Evolutionary conservation across 1,140 invertebrate species (phyloP).

Genomic region (fruit fly (Drosophila melanogaster)): DNA sequence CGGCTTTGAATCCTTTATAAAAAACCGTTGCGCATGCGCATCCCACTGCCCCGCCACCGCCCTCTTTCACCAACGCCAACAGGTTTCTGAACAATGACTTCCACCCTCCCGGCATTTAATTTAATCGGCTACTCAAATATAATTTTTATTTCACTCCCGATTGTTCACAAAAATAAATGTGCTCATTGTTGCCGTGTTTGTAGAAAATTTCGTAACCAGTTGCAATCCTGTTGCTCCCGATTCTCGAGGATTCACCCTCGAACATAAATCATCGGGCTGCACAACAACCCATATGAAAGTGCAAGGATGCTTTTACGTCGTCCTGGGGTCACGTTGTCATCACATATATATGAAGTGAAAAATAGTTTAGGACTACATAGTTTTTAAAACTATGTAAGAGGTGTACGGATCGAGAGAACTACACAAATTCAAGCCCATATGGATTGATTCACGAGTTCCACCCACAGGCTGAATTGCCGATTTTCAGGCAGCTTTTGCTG

Average conservation of each 20-base stretch:
- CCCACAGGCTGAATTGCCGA: constrained; percentile 9
- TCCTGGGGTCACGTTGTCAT: no score
- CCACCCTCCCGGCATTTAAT: constrained; percentile 34
- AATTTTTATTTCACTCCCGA: constrained; percentile 64
- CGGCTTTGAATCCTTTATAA: constrained; percentile 61
- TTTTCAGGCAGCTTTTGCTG: constrained; percentile 23
- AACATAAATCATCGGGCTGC: constrained; percentile 19
- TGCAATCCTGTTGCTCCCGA: constrained; percentile 44
- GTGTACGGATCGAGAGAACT: background rate
- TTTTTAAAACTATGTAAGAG: background rate
- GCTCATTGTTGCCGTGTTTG: constrained; percentile 23
- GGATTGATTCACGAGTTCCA: background rate
- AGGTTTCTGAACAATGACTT: constrained; percentile 52
- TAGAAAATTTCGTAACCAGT: constrained; percentile 2
- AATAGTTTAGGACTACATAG: no score
- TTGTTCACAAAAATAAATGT: constrained; percentile 65
- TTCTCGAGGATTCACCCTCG: constrained; percentile 33
- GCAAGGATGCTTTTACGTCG: no score
- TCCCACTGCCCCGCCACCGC: background rate
- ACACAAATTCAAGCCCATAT: background rate
- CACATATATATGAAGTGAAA: no score
- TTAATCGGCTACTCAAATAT: constrained; percentile 81
- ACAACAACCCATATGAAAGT: constrained; percentile 9
- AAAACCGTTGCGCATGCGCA: constrained; percentile 71
- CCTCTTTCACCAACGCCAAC: constrained; percentile 46